Base-by-base conservation (phyloP, 2,113 vertebrate genomes). In the Sturnus vulgaris region DNA sequence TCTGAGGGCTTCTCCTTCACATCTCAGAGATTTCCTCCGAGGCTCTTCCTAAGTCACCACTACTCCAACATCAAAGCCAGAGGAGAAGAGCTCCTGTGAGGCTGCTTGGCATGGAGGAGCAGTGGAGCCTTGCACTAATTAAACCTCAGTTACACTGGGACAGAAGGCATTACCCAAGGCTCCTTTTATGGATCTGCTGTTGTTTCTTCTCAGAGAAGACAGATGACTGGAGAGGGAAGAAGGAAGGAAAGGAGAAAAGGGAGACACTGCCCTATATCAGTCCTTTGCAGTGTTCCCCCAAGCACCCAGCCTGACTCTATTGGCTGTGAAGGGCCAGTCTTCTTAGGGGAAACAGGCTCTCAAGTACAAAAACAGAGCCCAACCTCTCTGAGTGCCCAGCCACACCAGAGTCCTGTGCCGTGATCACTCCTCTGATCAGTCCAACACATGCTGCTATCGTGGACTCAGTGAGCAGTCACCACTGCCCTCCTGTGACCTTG, bases 21-120 rank as follows among this genome's bases (percentile, higher is more conserved):
- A 33, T 78, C 72, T 78, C n/a, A 5, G 35, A 77, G 33, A 86
- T 79, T 97, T 91, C 44, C 90, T 95, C 68, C 33, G 39, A 91
- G 75, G 60, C 46, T 86, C 59, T 75, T 93, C 86, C 75, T 83
- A 91, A 92, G 82, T 46, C 23, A 4, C 70, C 64, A 55, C 39
- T 23, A 15, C 61, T 72, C 64, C 46, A 65, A 27, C 79, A 79
- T 88, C 78, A 90, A 93, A 95, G 90, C 35, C 10, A 3, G 59
- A 82, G 31, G 35, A 30, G 55, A 89, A 92, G 63, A 10, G 4
- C 52, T 56, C 61, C 69, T 35, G 69, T 21, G 80, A 85, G 96
- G 72, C 94, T 78, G 76, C 77, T 72, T 49, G 73, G 69, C 77
- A 65, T 25, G 2, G 3, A 9, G 60, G 44, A 4, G 3, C 63